Evolutionary conservation across 2,888 invertebrate species (phyloP), one percentile per base, ranked within the genome.

Genomic region (Lithophane socia): DNA sequence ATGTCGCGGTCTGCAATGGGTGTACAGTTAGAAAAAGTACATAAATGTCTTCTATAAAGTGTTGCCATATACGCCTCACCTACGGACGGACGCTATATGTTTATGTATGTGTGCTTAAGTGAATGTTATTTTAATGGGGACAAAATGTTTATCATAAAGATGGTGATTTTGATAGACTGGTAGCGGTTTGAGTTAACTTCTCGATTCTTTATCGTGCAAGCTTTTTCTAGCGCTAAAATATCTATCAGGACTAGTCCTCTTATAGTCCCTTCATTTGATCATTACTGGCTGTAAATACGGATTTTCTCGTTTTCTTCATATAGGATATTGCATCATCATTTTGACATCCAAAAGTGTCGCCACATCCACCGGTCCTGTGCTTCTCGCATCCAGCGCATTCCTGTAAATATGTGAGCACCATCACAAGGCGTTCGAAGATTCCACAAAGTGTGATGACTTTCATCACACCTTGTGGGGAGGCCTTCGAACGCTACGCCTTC

Each of bases 1-100:
- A 87, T 88, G 88, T 89, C 83, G 88, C 80, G 24, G 73, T 75
- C 74, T 79, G 86, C 85, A 87, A 83, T 85, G 67, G 84, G 67
- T 73, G 78, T 82, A 88, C 88, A 84, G 88, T 88, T 88, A 88
- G 83, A 84, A 83, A 86, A 82, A 87, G 86, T 86, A 87, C 86
- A 87, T 87, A 84, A 87, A 84, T 81, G 81, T 85, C 72, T 58
- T 71, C 64, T 71, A 81, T 78, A 75, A 74, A 82, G 67, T 87
- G 83, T 86, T 80, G 80, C 85, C 86, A 88, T 88, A 88, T 88
- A 79, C 58, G 82, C 79, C 81, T 79, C 89, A 86, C 85, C 88
- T 87, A 88, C 87, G 71, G 64, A 8, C 60, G 54, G 44, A 80
- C 60, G 75, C 74, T 76, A 52, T 75, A 56, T 71, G 80, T 75